These are phyloP conservation scores for Platanista minor DNA, from an alignment of 2,113 vertebrate genomes.

Conservation along the genomic window DNA sequence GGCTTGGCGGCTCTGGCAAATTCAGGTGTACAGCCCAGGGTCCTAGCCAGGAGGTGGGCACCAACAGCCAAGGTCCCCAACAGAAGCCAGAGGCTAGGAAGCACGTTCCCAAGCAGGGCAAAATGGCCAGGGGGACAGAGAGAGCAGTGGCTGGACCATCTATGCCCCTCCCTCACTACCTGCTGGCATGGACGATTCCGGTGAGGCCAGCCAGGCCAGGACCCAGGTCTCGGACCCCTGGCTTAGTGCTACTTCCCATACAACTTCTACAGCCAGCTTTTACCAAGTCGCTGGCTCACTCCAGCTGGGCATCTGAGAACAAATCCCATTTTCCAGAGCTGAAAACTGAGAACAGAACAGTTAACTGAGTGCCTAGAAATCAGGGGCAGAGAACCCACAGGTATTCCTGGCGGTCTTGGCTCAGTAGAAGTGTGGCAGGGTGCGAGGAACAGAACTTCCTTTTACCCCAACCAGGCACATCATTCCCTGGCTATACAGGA, in stretches of 20 bases:
- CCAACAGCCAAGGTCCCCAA: background rate
- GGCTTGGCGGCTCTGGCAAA: background rate
- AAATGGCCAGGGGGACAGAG: background rate
- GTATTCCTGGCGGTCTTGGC: background rate
- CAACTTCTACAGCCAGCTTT: background rate
- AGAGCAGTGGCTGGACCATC: background rate
- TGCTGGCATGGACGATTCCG: rapidly evolving
- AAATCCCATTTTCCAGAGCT: background rate
- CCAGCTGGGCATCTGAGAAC: background rate
- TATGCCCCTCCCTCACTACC: background rate
- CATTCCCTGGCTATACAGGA: background rate
- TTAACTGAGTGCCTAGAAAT: too few relatives aligned
- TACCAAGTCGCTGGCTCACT: background rate
- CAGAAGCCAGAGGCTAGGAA: too few relatives aligned
- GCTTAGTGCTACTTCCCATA: background rate
- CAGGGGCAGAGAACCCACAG: background rate
- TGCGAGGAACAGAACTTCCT: rapidly evolving
- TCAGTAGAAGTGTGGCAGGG: rapidly evolving
- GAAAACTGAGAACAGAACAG: background rate
- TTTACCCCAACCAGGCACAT: rapidly evolving
- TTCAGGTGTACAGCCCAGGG: background rate
- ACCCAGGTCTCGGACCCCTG: rapidly evolving
- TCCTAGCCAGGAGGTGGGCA: background rate
- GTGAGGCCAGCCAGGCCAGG: rapidly evolving
- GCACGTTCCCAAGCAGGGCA: background rate